phyloP scores from a whole-genome alignment of 2,113 vertebrate species.

The Jacana jacana region DNA sequence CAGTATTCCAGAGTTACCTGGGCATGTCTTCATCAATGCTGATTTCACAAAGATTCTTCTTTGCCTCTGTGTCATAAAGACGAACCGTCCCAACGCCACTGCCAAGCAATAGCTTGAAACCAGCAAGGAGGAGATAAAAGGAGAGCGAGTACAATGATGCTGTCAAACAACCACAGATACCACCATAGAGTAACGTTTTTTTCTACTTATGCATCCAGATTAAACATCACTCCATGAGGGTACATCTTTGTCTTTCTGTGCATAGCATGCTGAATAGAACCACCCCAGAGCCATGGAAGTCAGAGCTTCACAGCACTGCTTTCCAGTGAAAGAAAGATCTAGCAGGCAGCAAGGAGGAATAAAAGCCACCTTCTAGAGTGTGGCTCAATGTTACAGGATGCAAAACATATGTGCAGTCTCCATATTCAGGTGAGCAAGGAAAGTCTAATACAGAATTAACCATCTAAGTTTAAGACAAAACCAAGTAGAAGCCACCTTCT shows the following conservation, averaged over 20 bases:
- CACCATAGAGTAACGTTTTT: neutral
- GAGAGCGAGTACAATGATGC: neutral
- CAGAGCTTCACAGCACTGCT: neutral
- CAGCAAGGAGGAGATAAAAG: neutral
- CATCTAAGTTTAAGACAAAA: neutral
- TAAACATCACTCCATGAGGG: neutral
- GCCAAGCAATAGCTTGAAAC: conserved; percentile 88
- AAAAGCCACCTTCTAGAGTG: neutral
- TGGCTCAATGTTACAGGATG: neutral
- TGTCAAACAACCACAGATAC: neutral
- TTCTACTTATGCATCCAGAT: neutral
- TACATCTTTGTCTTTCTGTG: neutral
- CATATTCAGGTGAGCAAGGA: neutral
- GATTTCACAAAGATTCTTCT: conserved; percentile 97
- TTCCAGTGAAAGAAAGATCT: neutral
- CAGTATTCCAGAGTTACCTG: conserved; percentile 74
- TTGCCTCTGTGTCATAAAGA: conserved; percentile 95
- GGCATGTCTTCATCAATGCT: conserved; percentile 89
- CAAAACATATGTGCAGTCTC: neutral
- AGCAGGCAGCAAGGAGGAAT: neutral
- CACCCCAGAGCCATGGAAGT: neutral
- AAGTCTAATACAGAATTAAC: neutral
- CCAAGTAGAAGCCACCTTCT: neutral
- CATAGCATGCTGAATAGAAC: neutral
- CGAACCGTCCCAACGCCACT: conserved; percentile 92